Evolutionary conservation across 1,140 invertebrate species (phyloP).

Genomic region (Dendrolimus punctatus): DNA sequence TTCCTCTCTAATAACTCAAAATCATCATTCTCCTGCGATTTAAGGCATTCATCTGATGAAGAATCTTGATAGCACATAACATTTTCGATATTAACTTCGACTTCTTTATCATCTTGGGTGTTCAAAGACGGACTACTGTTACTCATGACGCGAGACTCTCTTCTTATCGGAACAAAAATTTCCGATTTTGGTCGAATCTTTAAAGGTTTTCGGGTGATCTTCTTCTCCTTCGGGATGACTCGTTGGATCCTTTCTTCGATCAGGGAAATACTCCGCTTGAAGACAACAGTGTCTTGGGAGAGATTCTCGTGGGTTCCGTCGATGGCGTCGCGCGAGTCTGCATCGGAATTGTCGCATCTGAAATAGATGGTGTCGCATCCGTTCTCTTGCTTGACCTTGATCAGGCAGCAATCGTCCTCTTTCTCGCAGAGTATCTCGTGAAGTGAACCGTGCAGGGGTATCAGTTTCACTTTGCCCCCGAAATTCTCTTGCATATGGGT

Average conservation of each 20-base stretch:
- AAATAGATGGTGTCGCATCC: conserved; percentile 58
- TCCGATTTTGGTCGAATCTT: conserved; percentile 46
- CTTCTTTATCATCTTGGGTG: conserved; percentile 29
- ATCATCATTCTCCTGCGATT: conserved; percentile 47
- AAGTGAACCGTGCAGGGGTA: conserved; percentile 55
- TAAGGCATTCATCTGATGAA: conserved; percentile 55
- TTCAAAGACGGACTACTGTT: conserved; percentile 45
- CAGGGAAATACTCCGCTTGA: conserved; percentile 52
- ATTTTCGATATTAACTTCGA: conserved; percentile 55
- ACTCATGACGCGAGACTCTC: conserved; percentile 36
- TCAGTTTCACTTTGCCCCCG: conserved; percentile 51
- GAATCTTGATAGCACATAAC: conserved; percentile 60
- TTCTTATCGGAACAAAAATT: conserved; percentile 30
- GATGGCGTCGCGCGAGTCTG: conserved; percentile 40
- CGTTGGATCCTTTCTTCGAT: conserved; percentile 54
- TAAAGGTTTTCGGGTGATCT: conserved; percentile 12
- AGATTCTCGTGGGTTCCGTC: conserved; percentile 24
- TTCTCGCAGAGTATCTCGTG: conserved; percentile 64
- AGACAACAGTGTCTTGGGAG: conserved; percentile 49
- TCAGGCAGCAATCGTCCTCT: conserved; percentile 62
- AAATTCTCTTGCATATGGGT: conserved; percentile 65
- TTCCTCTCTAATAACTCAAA: conserved; percentile 50
- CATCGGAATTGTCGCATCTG: conserved; percentile 52
- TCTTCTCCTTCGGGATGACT: conserved; percentile 37
- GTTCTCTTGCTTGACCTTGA: conserved; percentile 59